These are phyloP conservation scores for Stichopus horrens DNA, from an alignment of 53 echinoderm and acorn worm genomes.

Conservation along the genomic window DNA sequence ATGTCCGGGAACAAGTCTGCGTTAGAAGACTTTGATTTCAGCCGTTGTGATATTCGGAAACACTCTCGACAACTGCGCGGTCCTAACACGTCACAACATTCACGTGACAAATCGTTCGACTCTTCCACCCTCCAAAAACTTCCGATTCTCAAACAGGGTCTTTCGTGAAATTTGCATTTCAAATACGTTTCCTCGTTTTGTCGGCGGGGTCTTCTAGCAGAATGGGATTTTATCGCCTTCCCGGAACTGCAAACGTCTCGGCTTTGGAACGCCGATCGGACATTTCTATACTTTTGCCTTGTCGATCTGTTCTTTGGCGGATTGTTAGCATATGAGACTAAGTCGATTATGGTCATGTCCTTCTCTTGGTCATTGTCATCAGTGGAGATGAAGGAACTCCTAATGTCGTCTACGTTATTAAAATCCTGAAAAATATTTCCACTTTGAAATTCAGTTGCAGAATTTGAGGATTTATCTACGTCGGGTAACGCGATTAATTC, in stretches of 20 bases:
- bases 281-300: slow-evolving; percentile 25
- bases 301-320: slow-evolving; percentile 1
- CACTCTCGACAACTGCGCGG: slow-evolving; percentile 81
- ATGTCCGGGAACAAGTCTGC: slow-evolving; percentile 65
- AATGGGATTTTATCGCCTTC: background rate
- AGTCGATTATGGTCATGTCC: slow-evolving; percentile 27
- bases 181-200: slow-evolving; percentile 66
- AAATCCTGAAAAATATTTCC: background rate
- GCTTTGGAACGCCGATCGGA: slow-evolving; percentile 54
- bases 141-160: slow-evolving; percentile 70
- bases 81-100: slow-evolving; percentile 90
- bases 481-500: background rate
- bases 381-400: background rate
- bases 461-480: background rate
- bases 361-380: background rate
- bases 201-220: slow-evolving; percentile 28
- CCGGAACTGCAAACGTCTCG: slow-evolving; percentile 22
- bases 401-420: background rate
- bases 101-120: slow-evolving; percentile 74
- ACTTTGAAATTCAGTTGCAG: background rate
- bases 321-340: slow-evolving; percentile 30
- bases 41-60: slow-evolving; percentile 64
- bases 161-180: slow-evolving; percentile 60
- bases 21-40: slow-evolving; percentile 57
- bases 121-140: slow-evolving; percentile 61